phyloP scores from a whole-genome alignment of 2,797 vertebrate species.

The Cheracebus regulus region DNA sequence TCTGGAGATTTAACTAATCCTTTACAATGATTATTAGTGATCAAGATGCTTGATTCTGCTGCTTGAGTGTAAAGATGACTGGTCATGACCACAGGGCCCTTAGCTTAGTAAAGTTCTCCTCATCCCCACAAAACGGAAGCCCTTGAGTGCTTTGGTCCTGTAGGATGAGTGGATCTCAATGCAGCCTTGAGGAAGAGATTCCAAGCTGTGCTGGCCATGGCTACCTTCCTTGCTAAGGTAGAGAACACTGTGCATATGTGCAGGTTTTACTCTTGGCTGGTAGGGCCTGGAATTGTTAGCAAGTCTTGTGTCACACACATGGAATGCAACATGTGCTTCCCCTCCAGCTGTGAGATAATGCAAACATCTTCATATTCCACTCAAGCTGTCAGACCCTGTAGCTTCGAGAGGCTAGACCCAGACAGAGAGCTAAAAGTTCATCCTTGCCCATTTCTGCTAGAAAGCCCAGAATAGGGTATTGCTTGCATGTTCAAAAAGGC shows the following conservation, averaged over 20 bases:
- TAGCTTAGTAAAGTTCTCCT: neutral
- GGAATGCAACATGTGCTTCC: neutral
- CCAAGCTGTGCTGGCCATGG: fast-evolving
- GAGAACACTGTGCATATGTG: fast-evolving
- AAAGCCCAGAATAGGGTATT: neutral
- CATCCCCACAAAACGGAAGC: neutral
- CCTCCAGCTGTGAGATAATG: neutral
- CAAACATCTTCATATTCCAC: neutral
- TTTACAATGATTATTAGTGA: neutral
- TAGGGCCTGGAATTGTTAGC: neutral
- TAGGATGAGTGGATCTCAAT: neutral
- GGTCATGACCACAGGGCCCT: too few relatives aligned
- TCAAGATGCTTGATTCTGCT: neutral
- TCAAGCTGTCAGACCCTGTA: neutral
- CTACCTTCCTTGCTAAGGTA: neutral
- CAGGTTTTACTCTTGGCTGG: neutral
- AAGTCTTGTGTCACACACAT: neutral
- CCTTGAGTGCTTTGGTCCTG: neutral
- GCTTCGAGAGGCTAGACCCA: too few relatives aligned
- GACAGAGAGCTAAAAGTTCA: neutral
- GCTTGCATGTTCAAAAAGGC: neutral
- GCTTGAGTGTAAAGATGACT: neutral
- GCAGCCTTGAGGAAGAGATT: neutral
- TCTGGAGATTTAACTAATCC: neutral
- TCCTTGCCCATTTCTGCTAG: neutral